Conservation (phyloP, 2,113 vertebrate species). For the Pyxicephalus adspersus region DNA sequence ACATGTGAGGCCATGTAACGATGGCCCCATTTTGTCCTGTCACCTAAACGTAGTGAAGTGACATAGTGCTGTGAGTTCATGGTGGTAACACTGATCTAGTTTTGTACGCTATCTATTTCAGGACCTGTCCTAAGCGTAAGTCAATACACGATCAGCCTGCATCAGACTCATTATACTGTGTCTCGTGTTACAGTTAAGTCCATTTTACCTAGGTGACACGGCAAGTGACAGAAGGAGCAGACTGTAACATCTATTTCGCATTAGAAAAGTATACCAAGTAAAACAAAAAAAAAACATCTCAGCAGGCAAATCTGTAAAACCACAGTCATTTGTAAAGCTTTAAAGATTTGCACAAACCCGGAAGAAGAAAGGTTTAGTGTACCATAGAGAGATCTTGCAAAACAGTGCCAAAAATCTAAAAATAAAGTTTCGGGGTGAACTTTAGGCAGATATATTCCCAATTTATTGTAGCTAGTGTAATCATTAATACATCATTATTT, state of each 20-base stretch:
- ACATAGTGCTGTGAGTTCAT: slow-evolving; percentile 16
- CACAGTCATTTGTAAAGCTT: no score
- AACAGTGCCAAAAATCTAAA: no score
- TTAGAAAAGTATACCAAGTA: neutral
- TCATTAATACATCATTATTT: no score
- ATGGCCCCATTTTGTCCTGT: slow-evolving; percentile 7
- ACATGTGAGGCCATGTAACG: slow-evolving; percentile 1
- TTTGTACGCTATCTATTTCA: slow-evolving; percentile 40
- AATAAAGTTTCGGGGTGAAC: no score
- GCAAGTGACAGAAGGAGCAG: slow-evolving; percentile 14
- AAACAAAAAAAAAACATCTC: no score
- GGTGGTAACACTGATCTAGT: slow-evolving; percentile 9
- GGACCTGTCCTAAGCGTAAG: slow-evolving; percentile 17
- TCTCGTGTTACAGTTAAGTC: slow-evolving; percentile 33
- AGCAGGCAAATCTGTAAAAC: no score
- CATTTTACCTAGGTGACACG: slow-evolving; percentile 31
- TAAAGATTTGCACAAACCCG: no score
- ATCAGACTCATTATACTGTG: slow-evolving; percentile 23
- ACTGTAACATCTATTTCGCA: neutral
- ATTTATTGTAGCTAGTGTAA: no score
- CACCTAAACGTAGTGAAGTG: slow-evolving; percentile 5
- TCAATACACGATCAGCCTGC: slow-evolving; percentile 35
- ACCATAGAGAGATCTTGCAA: no score
- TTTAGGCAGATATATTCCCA: no score
- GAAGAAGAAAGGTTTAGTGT: no score